Evolutionary conservation across 2,113 vertebrate genomes (phyloP).

Genomic region (Seriola dumerili): DNA sequence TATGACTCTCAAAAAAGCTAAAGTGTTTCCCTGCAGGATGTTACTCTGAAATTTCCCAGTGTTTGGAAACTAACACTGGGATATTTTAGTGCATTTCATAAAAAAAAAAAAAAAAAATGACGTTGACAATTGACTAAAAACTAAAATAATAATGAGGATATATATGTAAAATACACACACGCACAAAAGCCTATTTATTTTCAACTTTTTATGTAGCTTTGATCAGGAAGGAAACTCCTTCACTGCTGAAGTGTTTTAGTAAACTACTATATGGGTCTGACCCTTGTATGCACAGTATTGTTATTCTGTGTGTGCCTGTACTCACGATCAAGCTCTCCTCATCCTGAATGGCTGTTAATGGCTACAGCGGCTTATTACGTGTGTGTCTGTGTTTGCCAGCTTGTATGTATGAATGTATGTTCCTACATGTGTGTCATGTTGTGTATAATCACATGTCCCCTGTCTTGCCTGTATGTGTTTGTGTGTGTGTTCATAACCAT

Average conservation of each 20-base stretch:
- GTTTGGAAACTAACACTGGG: too few species aligned
- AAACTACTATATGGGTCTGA: background rate
- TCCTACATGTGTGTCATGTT: constrained; percentile 10
- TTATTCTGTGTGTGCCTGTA: background rate
- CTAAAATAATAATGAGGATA: too few species aligned
- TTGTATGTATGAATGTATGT: background rate
- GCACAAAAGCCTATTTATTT: too few species aligned
- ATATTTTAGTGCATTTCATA: background rate
- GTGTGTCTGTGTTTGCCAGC: constrained; percentile 7
- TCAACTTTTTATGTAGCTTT: background rate
- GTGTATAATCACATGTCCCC: constrained; percentile 28
- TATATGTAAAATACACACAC: background rate
- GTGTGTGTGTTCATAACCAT: constrained; percentile 69
- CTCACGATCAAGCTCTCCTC: background rate
- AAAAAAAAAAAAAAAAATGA: background rate
- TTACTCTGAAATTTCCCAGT: background rate
- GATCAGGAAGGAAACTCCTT: background rate
- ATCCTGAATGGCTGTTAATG: background rate
- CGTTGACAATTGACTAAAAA: too few species aligned
- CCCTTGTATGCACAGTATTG: background rate
- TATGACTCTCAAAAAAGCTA: too few species aligned
- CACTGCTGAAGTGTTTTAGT: background rate
- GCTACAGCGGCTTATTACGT: constrained; percentile 1
- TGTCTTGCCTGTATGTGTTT: constrained; percentile 23
- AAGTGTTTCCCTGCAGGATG: background rate